Percentiles rank a stretch among this genome's conserved stretches.
Conservation (phyloP, 2,797 vertebrate genomes). For the Garrulus glandarius region DNA sequence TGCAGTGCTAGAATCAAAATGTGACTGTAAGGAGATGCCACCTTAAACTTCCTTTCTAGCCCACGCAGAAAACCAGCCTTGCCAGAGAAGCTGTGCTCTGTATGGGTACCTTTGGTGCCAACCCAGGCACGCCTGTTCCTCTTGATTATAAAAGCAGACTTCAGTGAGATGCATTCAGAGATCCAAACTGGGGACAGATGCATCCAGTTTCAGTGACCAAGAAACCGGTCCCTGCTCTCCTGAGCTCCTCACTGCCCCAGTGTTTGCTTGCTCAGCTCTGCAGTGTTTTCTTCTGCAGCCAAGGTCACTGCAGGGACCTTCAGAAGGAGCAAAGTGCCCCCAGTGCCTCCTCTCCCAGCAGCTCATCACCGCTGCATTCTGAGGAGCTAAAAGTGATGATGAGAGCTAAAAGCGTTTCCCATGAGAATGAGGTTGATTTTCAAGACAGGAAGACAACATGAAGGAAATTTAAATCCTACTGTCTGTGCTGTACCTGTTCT, state of each 20-base stretch:
- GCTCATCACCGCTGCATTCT: not conserved
- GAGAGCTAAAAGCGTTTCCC: not conserved
- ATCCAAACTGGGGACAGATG: not conserved
- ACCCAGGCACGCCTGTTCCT: not conserved
- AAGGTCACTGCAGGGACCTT: not conserved
- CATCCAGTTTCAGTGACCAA: not conserved
- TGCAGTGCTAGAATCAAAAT: not conserved
- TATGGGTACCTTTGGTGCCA: not conserved
- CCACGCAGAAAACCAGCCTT: not conserved
- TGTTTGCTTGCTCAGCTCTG: not conserved
- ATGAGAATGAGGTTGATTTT: not conserved
- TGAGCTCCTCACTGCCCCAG: not conserved
- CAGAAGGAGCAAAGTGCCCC: not conserved
- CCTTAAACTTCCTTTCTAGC: not conserved
- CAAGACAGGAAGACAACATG: not conserved
- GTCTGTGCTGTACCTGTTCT: constrained; percentile 32
- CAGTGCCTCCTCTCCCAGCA: not conserved
- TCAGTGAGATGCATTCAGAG: not conserved
- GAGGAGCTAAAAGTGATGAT: not conserved
- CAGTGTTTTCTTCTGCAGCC: not conserved
- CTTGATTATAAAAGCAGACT: not conserved
- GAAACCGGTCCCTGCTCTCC: not conserved
- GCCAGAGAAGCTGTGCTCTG: not conserved
- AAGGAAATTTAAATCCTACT: not conserved
- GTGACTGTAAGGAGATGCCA: not conserved